Evolutionary conservation across 2,797 vertebrate species (phyloP).

Genomic region (Xiphophorus birchmanni): DNA sequence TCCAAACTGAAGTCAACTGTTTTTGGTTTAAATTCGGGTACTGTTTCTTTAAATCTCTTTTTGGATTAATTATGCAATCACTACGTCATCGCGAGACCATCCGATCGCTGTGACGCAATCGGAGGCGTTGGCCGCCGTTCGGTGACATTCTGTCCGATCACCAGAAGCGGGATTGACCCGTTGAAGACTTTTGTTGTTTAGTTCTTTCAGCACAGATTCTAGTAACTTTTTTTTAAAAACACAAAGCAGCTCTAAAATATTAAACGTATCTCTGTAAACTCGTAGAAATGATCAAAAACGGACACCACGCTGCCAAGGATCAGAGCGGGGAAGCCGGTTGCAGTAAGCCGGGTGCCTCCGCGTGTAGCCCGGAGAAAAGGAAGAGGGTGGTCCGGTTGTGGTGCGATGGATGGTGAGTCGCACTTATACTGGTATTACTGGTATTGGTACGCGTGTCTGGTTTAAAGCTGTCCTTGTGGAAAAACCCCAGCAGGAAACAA

Average conservation of each 20-base stretch:
- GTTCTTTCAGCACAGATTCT: not conserved
- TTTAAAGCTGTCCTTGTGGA: not conserved
- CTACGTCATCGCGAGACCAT: conserved; percentile 24
- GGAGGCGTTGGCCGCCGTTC: conserved; percentile 64
- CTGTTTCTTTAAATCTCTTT: not conserved
- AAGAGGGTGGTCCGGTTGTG: conserved; percentile 85
- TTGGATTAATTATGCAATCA: conserved; percentile 32
- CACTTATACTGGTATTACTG: not conserved
- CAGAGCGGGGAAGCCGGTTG: conserved; percentile 33
- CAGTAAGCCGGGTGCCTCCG: conserved; percentile 28
- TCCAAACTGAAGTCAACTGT: not conserved
- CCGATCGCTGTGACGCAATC: conserved; percentile 57
- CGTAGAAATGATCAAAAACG: conserved; percentile 81
- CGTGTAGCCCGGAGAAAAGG: conserved; percentile 74
- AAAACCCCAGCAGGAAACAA: too few species aligned
- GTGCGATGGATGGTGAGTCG: conserved; percentile 94
- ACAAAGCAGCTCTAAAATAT: not conserved
- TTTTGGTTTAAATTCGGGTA: not conserved
- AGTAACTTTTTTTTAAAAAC: not conserved
- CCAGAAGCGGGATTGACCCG: not conserved
- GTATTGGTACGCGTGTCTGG: not conserved
- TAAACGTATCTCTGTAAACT: not conserved
- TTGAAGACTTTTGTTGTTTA: not conserved
- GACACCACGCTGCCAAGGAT: conserved; percentile 64
- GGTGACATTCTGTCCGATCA: conserved; percentile 12